These are phyloP conservation scores for Hybos culiciformis DNA, from an alignment of 2,888 invertebrate species.

Conservation along the genomic window DNA sequence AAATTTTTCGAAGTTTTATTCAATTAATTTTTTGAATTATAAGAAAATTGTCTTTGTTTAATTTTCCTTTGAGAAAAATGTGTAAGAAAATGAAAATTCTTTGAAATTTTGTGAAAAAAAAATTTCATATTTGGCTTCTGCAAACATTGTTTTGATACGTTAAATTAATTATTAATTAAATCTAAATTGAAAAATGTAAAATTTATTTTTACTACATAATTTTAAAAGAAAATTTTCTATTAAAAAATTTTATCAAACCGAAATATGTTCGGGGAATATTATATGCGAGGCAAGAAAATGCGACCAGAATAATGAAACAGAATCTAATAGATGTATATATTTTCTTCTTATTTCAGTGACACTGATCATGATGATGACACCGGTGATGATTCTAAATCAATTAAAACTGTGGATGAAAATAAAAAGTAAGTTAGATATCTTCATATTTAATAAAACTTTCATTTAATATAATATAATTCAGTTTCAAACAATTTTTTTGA, in stretches of 20 bases:
- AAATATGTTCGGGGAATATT: no score
- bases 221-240: neutral
- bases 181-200: neutral
- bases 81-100: no score
- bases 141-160: neutral
- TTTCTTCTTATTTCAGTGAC: constrained; percentile 34
- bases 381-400: constrained; percentile 53
- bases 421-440: constrained; percentile 53
- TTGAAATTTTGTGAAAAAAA: no score
- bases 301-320: no score
- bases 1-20: no score
- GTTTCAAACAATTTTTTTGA: no score
- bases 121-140: no score
- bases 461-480: no score
- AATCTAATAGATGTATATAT: neutral
- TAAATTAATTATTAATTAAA: neutral
- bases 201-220: neutral
- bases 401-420: constrained; percentile 49
- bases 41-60: no score
- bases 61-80: no score
- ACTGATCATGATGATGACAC: constrained; percentile 50
- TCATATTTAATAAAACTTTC: neutral
- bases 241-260: neutral
- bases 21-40: no score
- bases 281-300: no score